These are phyloP conservation scores for Epicampocera succincta DNA, from an alignment of 2,888 invertebrate genomes.

Conservation along the genomic window DNA sequence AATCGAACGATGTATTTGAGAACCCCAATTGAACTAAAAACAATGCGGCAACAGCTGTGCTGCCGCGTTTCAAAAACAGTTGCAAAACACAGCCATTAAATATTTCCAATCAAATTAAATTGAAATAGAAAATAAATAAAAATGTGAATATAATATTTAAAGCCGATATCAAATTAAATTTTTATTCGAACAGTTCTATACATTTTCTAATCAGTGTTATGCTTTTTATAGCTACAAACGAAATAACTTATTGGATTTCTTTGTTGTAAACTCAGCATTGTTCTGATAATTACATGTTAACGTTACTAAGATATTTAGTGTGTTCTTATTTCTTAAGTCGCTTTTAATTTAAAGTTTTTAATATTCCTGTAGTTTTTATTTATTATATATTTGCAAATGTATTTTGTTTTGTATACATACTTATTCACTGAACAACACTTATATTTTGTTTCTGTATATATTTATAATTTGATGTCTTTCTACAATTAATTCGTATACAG, in stretches of 20 bases:
- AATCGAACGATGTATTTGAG: too few species aligned
- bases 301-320: slow-evolving; percentile 53
- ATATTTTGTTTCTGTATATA: slow-evolving; percentile 49
- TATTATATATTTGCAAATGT: slow-evolving; percentile 35
- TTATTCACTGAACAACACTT: slow-evolving; percentile 62
- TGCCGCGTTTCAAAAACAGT: too few species aligned
- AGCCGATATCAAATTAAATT: too few species aligned
- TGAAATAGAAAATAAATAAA: too few species aligned
- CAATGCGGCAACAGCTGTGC: too few species aligned
- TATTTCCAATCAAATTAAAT: too few species aligned
- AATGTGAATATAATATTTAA: too few species aligned
- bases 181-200: too few species aligned
- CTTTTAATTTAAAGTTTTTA: slow-evolving; percentile 32
- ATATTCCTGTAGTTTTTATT: slow-evolving; percentile 67
- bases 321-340: slow-evolving; percentile 35
- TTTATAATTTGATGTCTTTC: slow-evolving; percentile 33
- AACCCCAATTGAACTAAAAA: too few species aligned
- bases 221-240: background rate
- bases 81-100: too few species aligned
- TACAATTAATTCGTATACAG: slow-evolving; percentile 62
- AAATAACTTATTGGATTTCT: background rate
- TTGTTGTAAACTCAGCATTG: slow-evolving; percentile 29
- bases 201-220: too few species aligned
- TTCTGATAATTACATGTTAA: slow-evolving; percentile 32
- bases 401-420: slow-evolving; percentile 14